Conservation (phyloP, 2,797 vertebrate species). For the Limnodromus scolopaceus region DNA sequence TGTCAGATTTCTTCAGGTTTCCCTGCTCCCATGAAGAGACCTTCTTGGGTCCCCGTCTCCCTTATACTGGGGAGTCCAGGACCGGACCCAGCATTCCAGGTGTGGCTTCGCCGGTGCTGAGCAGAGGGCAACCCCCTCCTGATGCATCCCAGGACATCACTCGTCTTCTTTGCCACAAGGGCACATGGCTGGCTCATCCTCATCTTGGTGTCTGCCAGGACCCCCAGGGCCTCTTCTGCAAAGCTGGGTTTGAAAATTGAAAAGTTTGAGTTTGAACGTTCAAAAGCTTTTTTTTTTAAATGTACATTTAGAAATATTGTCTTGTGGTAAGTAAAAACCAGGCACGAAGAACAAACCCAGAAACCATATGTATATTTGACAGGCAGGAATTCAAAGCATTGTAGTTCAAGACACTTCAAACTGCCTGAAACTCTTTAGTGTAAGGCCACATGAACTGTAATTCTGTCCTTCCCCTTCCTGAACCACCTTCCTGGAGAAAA, state of each 20-base stretch:
- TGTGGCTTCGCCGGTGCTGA: neutral
- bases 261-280: neutral
- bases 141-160: neutral
- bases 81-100: neutral
- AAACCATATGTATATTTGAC: neutral
- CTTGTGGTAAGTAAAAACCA: neutral
- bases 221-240: neutral
- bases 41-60: neutral
- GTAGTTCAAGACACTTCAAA: neutral
- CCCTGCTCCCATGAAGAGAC: neutral
- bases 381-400: neutral
- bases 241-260: neutral
- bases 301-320: neutral
- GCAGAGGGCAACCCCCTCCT: neutral
- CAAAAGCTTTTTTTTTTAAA: neutral
- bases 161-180: fast-evolving
- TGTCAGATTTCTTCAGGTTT: neutral
- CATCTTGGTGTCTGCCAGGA: neutral
- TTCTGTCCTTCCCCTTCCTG: neutral
- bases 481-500: neutral
- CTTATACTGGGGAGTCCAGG: neutral
- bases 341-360: neutral
- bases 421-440: neutral
- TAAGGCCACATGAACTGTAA: neutral
- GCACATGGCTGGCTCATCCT: neutral